Evolutionary conservation across 2,888 invertebrate species (phyloP), one percentile per base, ranked within the genome.

Genomic region (Ophion slaviceki): DNA sequence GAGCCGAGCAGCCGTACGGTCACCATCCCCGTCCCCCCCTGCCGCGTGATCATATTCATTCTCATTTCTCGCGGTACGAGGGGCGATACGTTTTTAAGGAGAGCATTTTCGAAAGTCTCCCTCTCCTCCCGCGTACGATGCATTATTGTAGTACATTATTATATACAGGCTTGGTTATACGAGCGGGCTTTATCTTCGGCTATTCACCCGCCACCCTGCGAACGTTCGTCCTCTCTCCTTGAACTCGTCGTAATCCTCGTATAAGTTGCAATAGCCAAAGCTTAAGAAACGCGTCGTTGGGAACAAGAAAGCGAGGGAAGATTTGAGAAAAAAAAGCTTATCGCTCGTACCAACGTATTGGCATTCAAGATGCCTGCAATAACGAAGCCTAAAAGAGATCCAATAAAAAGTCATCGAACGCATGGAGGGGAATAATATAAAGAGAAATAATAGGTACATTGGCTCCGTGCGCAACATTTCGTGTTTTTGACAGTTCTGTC

Each of bases 251-350:
- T 77, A 32, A 61, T 75, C 68, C 45, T 86, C 85, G 82, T 82
- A 86, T 82, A 86, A 82, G 72, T 82, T 80, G 76, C 80, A 77
- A 80, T 80, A 67, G 72, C 67, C 80, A 11, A 64, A 76, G 66
- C 71, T 79, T 79, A 75, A 32, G 32, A 4, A 32, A 4, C 32
- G 2, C 32, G 32, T 4, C 32, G 32, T 32, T 32, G 32, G 32
- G 32, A 32, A 32, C 32, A 32, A 32, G 32, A 32, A 4, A 32
- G 32, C 32, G 32, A 32, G 32, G 32, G 32, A 4, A 32, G 32
- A 32, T 32, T 32, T 32, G 32, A 4, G 32, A 24, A 24, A 24
- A 32, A 32, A 32, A 32, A 32, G 32, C 32, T 32, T 32, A 32
- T 32, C 32, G 32, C 32, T 32, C 32, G 32, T 32, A 32, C 4